Conservation (phyloP, 1,140 invertebrate genomes). For the Bradynema listronoti region DNA sequence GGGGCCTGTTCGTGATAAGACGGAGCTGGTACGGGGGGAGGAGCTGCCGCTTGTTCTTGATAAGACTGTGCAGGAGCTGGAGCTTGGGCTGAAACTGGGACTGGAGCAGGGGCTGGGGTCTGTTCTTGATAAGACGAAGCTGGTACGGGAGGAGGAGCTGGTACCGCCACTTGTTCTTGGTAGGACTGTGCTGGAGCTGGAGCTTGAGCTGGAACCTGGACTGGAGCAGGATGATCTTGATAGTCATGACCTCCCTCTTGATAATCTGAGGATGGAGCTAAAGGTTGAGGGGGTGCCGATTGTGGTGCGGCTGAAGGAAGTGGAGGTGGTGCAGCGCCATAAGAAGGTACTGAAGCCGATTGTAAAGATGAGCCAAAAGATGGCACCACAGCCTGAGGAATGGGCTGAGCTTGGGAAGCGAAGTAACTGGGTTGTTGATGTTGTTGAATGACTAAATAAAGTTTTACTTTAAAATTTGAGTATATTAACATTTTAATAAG, state of each 20-base stretch:
- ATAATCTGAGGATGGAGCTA: not conserved
- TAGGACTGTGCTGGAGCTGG: constrained; percentile 12
- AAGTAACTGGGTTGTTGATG: no score
- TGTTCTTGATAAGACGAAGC: not conserved
- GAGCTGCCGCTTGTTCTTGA: constrained; percentile 2
- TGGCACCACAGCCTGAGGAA: no score
- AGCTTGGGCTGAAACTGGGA: constrained; percentile 1
- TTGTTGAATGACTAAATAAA: no score
- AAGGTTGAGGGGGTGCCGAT: not conserved
- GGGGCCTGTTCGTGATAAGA: constrained; percentile 13
- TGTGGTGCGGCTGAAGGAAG: not conserved
- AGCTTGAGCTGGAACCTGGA: not conserved
- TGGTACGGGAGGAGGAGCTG: constrained; percentile 5
- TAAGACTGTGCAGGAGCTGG: constrained; percentile 18
- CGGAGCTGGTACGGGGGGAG: constrained; percentile 15
- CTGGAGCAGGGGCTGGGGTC: constrained; percentile 5
- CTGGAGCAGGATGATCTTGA: not conserved
- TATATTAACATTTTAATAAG: no score
- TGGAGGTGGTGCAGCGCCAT: constrained; percentile 9
- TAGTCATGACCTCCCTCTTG: not conserved
- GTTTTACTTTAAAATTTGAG: no score
- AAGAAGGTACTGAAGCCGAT: not conserved
- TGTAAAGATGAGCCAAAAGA: not conserved
- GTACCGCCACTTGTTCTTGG: constrained; percentile 17
- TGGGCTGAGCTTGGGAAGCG: no score